Evolutionary conservation across 2,888 invertebrate genomes (phyloP).

Genomic region (Monopis laevigella): DNA sequence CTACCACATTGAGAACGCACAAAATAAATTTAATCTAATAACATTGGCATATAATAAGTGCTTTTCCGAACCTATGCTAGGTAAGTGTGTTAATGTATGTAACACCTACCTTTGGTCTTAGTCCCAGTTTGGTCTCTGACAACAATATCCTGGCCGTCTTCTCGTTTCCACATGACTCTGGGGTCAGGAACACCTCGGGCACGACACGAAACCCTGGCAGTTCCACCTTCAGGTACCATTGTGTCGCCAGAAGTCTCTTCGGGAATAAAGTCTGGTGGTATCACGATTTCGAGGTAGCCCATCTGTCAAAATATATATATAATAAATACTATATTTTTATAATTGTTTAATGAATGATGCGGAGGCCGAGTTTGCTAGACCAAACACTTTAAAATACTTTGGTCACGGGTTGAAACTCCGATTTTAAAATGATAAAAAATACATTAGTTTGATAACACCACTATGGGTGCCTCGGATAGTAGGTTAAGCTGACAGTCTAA

Average conservation of each 20-base stretch:
- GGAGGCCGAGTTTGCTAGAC: too few relatives aligned
- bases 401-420: too few relatives aligned
- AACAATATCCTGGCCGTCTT: slow-evolving; percentile 78
- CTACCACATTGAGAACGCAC: too few relatives aligned
- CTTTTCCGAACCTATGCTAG: too few relatives aligned
- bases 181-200: slow-evolving; percentile 80
- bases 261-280: slow-evolving; percentile 83
- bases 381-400: too few relatives aligned
- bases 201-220: slow-evolving; percentile 67
- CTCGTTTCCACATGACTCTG: slow-evolving; percentile 78
- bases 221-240: slow-evolving; percentile 81
- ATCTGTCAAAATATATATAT: slow-evolving; percentile 55
- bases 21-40: too few relatives aligned
- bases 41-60: too few relatives aligned
- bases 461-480: too few relatives aligned
- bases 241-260: slow-evolving; percentile 84
- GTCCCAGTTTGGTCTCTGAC: slow-evolving; percentile 72
- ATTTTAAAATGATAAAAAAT: too few relatives aligned
- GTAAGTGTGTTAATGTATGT: background rate
- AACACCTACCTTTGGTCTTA: slow-evolving; percentile 61
- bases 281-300: slow-evolving; percentile 80
- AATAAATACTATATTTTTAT: slow-evolving; percentile 17
- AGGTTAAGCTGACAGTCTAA: too few relatives aligned
- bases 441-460: too few relatives aligned
- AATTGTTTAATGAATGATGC: too few relatives aligned